Evolutionary conservation across 2,888 invertebrate genomes (phyloP), one percentile per base, ranked within the genome.

Genomic region (Pollenia amentaria): DNA sequence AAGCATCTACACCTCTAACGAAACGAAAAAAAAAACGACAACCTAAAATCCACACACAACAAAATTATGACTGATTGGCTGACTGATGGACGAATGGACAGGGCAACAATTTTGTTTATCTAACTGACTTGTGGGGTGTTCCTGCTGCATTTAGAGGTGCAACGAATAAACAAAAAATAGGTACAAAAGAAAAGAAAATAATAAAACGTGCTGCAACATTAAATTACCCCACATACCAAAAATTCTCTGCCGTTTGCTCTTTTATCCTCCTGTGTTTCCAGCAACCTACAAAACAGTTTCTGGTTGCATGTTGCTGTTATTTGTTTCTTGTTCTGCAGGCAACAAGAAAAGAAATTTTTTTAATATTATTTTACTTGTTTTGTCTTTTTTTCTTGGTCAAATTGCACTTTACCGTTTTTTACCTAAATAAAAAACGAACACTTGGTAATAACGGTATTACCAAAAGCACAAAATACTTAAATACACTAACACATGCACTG

Each of bases 371-470:
- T 46, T n/a, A 29, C 21, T 76, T 65, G 12, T 38, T 55, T 69
- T 29, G 10, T 18, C 57, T 46, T 48, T 48, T 67, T 53, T 67
- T 73, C 44, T 40, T 82, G 51, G 62, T 75, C 48, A 48, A 80
- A 85, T 64, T 62, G 73, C 40, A 69, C 16, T 75, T 84, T 79
- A 80, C 69, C 81, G 67, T 73, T 81, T 82, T 67, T 65, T 44
- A 78, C 48, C 64, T 65, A 73, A 67, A 78, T 62, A 80, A 51
- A 79, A 55, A 76, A 67, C 6, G 64, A 51, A 64, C 82, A 73
- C 60, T 84, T 82, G 73, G 81, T 60, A 73, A 84, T 78, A 84
- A 78, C 84, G 84, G 84, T 78, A 78, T 44, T 78, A 72, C 21
- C 53, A 60, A 65, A 57, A 48, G n/a, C 55, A 55, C 18, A 67